A percentile compares a stretch with the other conserved stretches of the same genome.
Evolutionary conservation across 2,888 invertebrate genomes (phyloP).

Genomic region (Andrena dorsata): DNA sequence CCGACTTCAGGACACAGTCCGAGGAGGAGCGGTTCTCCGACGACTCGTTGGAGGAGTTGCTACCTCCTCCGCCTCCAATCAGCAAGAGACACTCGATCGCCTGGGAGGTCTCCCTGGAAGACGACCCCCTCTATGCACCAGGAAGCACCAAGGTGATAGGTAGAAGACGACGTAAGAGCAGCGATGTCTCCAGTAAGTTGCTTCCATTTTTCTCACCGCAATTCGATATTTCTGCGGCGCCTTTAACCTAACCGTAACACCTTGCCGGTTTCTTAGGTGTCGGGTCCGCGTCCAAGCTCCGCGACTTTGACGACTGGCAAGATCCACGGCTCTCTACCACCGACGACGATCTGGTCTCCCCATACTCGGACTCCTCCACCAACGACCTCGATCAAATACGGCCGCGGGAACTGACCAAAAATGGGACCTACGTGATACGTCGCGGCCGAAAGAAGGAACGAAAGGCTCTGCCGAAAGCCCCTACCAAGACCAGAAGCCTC

Average conservation of each 20-base stretch:
- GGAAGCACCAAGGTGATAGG: conserved; percentile 89
- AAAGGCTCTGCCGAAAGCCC: conserved; percentile 88
- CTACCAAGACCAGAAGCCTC: conserved; percentile 86
- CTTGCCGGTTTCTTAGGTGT: conserved; percentile 86
- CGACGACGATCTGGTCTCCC: conserved; percentile 89
- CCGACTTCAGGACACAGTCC: conserved; percentile 83
- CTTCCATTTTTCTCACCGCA: too few relatives aligned
- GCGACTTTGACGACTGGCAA: conserved; percentile 91
- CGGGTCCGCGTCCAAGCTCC: conserved; percentile 90
- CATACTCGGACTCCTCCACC: conserved; percentile 88
- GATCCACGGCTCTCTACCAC: conserved; percentile 90
- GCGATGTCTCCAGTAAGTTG: conserved; percentile 85
- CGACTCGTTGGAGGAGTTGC: conserved; percentile 92
- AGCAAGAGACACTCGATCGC: conserved; percentile 92
- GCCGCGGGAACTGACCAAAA: conserved; percentile 86
- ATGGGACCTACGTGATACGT: conserved; percentile 93
- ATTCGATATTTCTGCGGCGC: too few relatives aligned
- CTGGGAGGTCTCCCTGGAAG: conserved; percentile 93
- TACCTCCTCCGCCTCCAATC: conserved; percentile 88
- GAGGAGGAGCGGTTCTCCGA: conserved; percentile 91
- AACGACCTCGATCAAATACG: conserved; percentile 83
- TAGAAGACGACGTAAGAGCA: conserved; percentile 85
- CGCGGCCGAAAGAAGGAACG: conserved; percentile 89
- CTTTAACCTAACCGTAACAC: background rate
- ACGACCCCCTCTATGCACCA: conserved; percentile 90